Evolutionary conservation across 2,113 vertebrate genomes (phyloP).

Genomic region (Neoarius graeffei): DNA sequence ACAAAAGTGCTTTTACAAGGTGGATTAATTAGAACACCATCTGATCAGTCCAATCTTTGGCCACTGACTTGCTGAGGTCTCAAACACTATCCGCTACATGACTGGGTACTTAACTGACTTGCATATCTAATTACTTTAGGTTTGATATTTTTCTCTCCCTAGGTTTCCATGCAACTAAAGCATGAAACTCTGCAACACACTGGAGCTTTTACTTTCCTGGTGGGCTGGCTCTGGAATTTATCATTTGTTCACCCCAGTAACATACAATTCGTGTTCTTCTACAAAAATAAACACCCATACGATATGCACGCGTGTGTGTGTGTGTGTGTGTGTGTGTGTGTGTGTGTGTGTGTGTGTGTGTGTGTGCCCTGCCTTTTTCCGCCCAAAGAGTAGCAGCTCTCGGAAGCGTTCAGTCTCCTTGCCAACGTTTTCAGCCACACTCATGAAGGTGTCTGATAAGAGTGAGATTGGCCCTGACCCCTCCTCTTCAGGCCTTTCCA

Average conservation of each 20-base stretch:
- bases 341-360: neutral
- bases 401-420: slow-evolving; percentile 92
- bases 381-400: slow-evolving; percentile 93
- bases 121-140: neutral
- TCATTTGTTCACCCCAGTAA: neutral
- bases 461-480: slow-evolving; percentile 88
- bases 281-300: neutral
- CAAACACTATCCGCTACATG: too few relatives aligned
- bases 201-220: neutral
- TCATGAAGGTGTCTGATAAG: slow-evolving; percentile 82
- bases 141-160: neutral
- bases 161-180: neutral
- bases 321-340: neutral
- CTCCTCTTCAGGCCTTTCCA: slow-evolving; percentile 84
- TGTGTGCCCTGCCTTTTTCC: slow-evolving; percentile 82
- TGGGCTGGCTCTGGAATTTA: neutral
- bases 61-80: too few relatives aligned
- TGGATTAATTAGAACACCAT: too few relatives aligned
- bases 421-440: slow-evolving; percentile 72
- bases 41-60: too few relatives aligned
- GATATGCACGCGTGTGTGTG: neutral
- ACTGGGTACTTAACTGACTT: too few relatives aligned
- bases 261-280: neutral
- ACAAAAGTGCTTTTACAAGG: too few relatives aligned
- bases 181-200: neutral